These are phyloP conservation scores for Vanessa atalanta DNA, from an alignment of 1,140 invertebrate genomes.

Conservation along the genomic window DNA sequence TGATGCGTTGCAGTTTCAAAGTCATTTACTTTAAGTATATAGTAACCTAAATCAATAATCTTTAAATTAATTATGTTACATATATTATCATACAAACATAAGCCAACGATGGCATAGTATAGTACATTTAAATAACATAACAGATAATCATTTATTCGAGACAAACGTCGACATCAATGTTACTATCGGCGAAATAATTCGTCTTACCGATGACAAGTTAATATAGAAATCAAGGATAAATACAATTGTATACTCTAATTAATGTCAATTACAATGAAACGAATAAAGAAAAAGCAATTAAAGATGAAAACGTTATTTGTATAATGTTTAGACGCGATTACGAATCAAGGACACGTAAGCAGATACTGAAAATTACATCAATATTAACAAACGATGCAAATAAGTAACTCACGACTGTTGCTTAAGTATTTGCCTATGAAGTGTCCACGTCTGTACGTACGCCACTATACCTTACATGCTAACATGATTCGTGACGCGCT, in stretches of 20 bases:
- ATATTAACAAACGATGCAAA: conserved; percentile 5
- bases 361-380: conserved; percentile 1
- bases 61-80: too few relatives aligned
- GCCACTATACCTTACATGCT: conserved; percentile 4
- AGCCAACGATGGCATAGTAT: neutral
- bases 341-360: neutral
- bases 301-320: too few relatives aligned
- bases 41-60: too few relatives aligned
- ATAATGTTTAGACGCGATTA: neutral
- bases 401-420: conserved; percentile 9
- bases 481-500: conserved; percentile 16
- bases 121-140: neutral
- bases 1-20: too few relatives aligned
- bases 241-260: too few relatives aligned
- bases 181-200: too few relatives aligned
- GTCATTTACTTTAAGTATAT: too few relatives aligned
- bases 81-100: neutral
- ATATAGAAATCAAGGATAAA: too few relatives aligned
- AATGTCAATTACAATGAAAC: too few relatives aligned
- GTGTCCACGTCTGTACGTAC: conserved; percentile 8
- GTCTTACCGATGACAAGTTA: too few relatives aligned
- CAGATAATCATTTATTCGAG: neutral
- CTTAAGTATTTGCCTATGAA: conserved; percentile 12
- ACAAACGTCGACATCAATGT: neutral
- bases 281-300: too few relatives aligned